Conservation (phyloP, 92 coral and sea anemone species). For the Montipora capitata region DNA sequence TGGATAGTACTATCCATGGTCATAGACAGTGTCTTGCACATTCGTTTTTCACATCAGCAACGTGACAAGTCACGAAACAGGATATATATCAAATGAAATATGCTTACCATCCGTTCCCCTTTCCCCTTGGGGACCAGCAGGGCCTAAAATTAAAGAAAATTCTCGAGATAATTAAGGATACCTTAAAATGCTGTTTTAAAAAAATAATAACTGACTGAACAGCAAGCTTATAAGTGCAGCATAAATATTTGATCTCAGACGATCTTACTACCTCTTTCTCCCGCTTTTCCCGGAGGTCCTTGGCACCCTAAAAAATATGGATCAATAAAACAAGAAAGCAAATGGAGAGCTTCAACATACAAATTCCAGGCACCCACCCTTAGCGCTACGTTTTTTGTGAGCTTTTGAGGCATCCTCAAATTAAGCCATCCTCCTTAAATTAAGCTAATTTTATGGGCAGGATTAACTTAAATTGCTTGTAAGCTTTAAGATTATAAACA, state of each 20-base stretch:
- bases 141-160: constrained; percentile 57
- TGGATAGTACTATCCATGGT: not conserved
- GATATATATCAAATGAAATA: not conserved
- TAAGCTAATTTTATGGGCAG: too few relatives aligned
- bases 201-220: not conserved
- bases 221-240: too few relatives aligned
- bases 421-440: too few relatives aligned
- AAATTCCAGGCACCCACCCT: too few relatives aligned
- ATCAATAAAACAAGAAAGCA: not conserved
- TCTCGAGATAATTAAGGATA: not conserved
- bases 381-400: too few relatives aligned
- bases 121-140: constrained; percentile 78
- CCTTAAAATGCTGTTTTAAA: not conserved
- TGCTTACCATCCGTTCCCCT: constrained; percentile 75
- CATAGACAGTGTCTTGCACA: not conserved
- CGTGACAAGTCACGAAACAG: constrained; percentile 45
- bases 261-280: constrained; percentile 67
- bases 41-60: not conserved
- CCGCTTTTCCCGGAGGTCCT: constrained; percentile 89
- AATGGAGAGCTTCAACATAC: not conserved
- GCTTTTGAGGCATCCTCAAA: too few relatives aligned
- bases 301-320: constrained; percentile 70
- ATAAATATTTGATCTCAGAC: too few relatives aligned
- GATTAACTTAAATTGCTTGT: too few relatives aligned
- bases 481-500: too few relatives aligned